A percentile compares a stretch with the other conserved stretches of the same genome.
These are phyloP conservation scores for Lota lota DNA, from an alignment of 2,113 vertebrate genomes.

Conservation along the genomic window DNA sequence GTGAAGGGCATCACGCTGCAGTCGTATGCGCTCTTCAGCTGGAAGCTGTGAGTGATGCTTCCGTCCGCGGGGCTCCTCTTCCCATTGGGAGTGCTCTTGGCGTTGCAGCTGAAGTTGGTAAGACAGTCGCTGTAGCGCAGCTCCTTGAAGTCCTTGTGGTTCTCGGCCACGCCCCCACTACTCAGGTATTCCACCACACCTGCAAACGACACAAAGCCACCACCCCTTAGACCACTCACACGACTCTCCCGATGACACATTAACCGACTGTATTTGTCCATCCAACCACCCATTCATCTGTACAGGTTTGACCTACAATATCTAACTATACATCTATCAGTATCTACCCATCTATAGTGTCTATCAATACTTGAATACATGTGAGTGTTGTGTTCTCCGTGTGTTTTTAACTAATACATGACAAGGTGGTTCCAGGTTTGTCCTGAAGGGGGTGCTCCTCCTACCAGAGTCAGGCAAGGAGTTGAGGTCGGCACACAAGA, in stretches of 20 bases:
- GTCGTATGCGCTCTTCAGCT: slow-evolving; percentile 97
- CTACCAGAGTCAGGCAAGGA: slow-evolving; percentile 97
- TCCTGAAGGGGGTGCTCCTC: neutral
- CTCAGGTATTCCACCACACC: slow-evolving; percentile 98
- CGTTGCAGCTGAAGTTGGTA: slow-evolving; percentile 96
- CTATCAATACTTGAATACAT: too few relatives aligned
- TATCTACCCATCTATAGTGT: neutral
- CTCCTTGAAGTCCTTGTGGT: slow-evolving; percentile 99
- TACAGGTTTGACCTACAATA: too few relatives aligned
- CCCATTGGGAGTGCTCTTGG: slow-evolving; percentile 84
- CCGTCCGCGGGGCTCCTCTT: slow-evolving; percentile 90
- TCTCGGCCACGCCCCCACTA: slow-evolving; percentile 93
- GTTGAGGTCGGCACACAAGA: slow-evolving; percentile 98
- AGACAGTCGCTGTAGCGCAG: slow-evolving; percentile 94
- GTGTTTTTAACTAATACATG: too few relatives aligned
- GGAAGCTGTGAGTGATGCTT: slow-evolving; percentile 95
- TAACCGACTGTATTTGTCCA: too few relatives aligned
- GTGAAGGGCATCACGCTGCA: slow-evolving; percentile 98
- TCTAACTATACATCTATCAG: neutral
- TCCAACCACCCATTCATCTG: too few relatives aligned
- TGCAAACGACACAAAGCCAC: slow-evolving; percentile 50
- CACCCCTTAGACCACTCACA: neutral
- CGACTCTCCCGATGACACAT: too few relatives aligned
- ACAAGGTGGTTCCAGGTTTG: too few relatives aligned
- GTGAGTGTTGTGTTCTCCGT: too few relatives aligned